Evolutionary conservation across 1,140 invertebrate genomes (phyloP), one percentile per base, ranked within the genome.

Genomic region (Leptinotarsa lineolata): DNA sequence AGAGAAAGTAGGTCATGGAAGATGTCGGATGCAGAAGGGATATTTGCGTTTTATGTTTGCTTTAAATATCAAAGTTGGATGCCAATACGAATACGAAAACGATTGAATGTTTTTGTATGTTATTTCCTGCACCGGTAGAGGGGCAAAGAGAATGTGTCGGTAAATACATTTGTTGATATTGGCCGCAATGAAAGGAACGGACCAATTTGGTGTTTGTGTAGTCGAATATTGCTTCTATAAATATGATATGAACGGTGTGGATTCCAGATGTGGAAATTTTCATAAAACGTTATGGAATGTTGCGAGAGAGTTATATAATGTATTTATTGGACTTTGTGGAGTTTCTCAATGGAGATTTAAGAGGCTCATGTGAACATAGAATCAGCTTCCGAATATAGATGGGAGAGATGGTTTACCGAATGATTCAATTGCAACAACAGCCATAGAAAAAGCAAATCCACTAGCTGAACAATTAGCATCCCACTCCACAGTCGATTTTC

Each of bases 21-120:
- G 48, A 54, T 18, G n/a, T 54, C 16, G 48, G 48, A n/a, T 54
- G 48, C 48, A 54, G 6, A 13, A 4, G n/a, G 48, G 48, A 54
- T 54, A 54, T 54, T 54, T 54, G 48, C 48, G 48, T 54, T 54
- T 54, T 54, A 54, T 54, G 48, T 54, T 54, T 54, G 48, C 48
- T 18, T 54, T n/a, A 54, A 54, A 54, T 54, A 54, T 54, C 48
- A 54, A 54, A 54, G 48, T 54, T 12, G 48, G 48, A 54, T 54
- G 48, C n/a, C 48, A 54, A 54, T 54, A 54, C 48, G 48, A 54
- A 54, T 54, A 54, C 48, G 48, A 54, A 54, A 13, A 54, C 48
- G 48, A 54, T 54, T 16, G 15, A 54, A 54, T 54, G 48, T 54
- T 54, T 54, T 54, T 13, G 15, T 18, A 54, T 54, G 16, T 54